phyloP scores from a whole-genome alignment of 2,888 invertebrate genomes.

The Dicyrtoma fusca region DNA sequence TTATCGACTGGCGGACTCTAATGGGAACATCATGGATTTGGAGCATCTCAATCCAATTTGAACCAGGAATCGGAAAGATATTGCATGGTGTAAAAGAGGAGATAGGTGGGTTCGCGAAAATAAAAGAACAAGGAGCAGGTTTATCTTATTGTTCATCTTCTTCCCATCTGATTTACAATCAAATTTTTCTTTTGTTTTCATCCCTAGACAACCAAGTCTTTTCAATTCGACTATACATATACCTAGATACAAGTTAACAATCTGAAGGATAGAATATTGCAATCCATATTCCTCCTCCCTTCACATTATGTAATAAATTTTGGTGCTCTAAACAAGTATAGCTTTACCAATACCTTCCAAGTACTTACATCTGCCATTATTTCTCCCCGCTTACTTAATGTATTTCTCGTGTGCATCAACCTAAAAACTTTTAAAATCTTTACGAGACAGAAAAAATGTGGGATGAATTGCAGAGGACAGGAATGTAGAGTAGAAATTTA shows the following conservation, averaged over 20 bases:
- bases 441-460: not conserved
- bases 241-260: too few species aligned
- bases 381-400: not conserved
- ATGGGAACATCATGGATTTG: too few species aligned
- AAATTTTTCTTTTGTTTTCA: slow-evolving; percentile 36
- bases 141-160: not conserved
- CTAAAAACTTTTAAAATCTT: not conserved
- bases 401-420: not conserved
- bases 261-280: too few species aligned
- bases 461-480: not conserved
- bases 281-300: too few species aligned
- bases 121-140: slow-evolving; percentile 1
- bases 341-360: not conserved
- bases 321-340: too few species aligned
- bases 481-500: too few species aligned
- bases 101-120: not conserved
- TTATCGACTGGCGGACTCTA: too few species aligned
- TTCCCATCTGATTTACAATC: slow-evolving; percentile 35
- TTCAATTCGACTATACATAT: too few species aligned
- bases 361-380: not conserved
- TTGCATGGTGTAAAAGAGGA: slow-evolving; percentile 1
- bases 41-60: too few species aligned
- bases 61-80: too few species aligned
- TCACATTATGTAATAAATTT: too few species aligned
- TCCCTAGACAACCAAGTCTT: not conserved